Evolutionary conservation across 2,888 invertebrate genomes (phyloP).

Genomic region (Autographa gamma): DNA sequence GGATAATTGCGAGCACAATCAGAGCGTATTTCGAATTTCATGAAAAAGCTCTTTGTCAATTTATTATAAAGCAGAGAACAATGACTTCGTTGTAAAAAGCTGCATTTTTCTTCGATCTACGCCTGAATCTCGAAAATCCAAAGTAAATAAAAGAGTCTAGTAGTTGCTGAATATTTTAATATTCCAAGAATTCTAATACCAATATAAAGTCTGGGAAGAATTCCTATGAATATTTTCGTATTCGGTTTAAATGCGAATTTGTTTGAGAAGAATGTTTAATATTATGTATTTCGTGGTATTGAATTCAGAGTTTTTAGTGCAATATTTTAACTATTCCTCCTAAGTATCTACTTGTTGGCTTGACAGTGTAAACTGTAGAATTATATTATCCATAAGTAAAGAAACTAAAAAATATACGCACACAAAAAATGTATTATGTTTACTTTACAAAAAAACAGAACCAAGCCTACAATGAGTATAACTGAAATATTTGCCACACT

Average conservation of each 20-base stretch:
- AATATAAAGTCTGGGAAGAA: slow-evolving; percentile 40
- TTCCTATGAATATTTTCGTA: slow-evolving; percentile 41
- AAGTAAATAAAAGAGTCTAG: background rate
- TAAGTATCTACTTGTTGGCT: background rate
- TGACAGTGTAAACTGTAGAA: background rate
- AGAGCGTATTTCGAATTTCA: too few relatives aligned
- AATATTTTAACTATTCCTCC: background rate
- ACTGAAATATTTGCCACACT: background rate
- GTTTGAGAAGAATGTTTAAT: slow-evolving; percentile 44
- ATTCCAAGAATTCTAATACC: slow-evolving; percentile 28
- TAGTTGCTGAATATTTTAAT: slow-evolving; percentile 19
- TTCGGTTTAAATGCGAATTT: slow-evolving; percentile 35
- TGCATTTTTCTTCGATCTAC: background rate
- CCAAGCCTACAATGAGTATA: background rate
- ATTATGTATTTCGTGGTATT: slow-evolving; percentile 30
- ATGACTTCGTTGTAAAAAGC: background rate
- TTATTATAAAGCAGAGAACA: background rate
- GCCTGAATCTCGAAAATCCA: background rate
- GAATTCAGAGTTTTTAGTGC: slow-evolving; percentile 13
- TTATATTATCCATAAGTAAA: too few relatives aligned
- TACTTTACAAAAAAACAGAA: too few relatives aligned
- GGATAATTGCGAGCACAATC: too few relatives aligned
- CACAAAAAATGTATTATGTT: too few relatives aligned
- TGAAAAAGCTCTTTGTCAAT: too few relatives aligned
- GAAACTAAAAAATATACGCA: too few relatives aligned